Base-by-base conservation (phyloP, 2,797 vertebrate genomes). In the Fringilla coelebs region DNA sequence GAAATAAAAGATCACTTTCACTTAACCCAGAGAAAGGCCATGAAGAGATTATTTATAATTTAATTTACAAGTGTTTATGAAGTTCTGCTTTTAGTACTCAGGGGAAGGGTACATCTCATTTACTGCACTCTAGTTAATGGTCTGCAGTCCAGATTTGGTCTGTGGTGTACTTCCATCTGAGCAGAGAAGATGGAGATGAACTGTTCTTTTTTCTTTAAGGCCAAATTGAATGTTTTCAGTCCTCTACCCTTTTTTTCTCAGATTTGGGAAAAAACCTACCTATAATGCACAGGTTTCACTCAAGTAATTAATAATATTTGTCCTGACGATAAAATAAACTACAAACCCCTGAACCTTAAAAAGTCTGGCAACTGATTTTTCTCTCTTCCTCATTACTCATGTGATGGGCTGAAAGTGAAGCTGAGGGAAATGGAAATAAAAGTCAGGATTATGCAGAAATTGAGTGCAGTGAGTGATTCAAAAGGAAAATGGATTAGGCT, bases 371-470 rank as follows among this genome's bases (percentile, higher is more conserved):
- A 22, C 38, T 57, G 11, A 48, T 94, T 83, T 84, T 12, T 1
- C 13, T 62, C 3, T 89, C 51, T 93, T 84, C 31, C 38, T 86
- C 13, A 3, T 86, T 84, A 66, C 32, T 81, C 55, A 73, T 85
- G 54, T 75, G 73, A 88, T 66, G 36, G 22, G 12, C 40, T 94
- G 88, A 91, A 91, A 94, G 48, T 45, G 34, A 94, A 84, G 58
- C 25, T 92, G 60, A 57, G 91, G 77, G 62, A 93, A 88, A 87
- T 71, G 77, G 70, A 94, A 92, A 83, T 61, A 76, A 80, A 94
- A 96, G n/a, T 84, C 55, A 82, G 62, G 62, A 77, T 72, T 72
- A 49, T 36, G 28, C 63, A 89, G 70, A 72, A 91, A 32, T 38
- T 74, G 66, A 84, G 38, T 38, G 62, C 36, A 78, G 45, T 90